These are phyloP conservation scores for Nannobrachium achirus DNA, from an alignment of 2,113 vertebrate species.

Conservation along the genomic window DNA sequence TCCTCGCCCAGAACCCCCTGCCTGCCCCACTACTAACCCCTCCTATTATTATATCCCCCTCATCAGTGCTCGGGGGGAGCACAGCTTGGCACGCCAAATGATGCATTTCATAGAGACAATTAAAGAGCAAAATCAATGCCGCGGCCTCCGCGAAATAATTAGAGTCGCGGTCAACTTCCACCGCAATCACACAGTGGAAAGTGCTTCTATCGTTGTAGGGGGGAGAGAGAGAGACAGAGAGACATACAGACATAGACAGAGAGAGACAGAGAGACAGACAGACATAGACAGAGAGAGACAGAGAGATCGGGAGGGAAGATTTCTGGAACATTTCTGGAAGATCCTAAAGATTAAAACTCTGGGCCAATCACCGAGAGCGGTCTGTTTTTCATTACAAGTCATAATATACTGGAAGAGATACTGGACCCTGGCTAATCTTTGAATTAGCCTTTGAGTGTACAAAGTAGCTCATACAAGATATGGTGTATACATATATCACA, in stretches of 20 bases:
- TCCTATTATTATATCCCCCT: neutral
- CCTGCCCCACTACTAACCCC: neutral
- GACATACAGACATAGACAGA: neutral
- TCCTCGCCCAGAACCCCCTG: slow-evolving; percentile 2
- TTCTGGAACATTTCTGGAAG: slow-evolving; percentile 22
- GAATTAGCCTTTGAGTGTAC: slow-evolving; percentile 21
- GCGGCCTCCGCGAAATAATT: slow-evolving; percentile 52
- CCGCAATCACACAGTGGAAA: slow-evolving; percentile 50
- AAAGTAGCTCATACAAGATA: slow-evolving; percentile 5
- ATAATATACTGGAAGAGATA: slow-evolving; percentile 18
- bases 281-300: neutral
- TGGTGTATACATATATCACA: slow-evolving; percentile 19
- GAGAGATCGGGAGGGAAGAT: slow-evolving; percentile 14
- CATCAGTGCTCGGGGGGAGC: slow-evolving; percentile 43
- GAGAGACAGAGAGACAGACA: neutral
- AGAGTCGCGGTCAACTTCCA: slow-evolving; percentile 37
- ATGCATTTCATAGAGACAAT: slow-evolving; percentile 73
- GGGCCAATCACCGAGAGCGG: slow-evolving; percentile 27
- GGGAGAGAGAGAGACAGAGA: neutral
- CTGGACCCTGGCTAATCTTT: slow-evolving; percentile 18
- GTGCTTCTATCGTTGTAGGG: slow-evolving; percentile 4
- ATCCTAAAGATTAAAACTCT: slow-evolving; percentile 40
- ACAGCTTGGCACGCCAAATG: slow-evolving; percentile 53
- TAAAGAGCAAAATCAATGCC: slow-evolving; percentile 75
- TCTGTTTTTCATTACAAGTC: slow-evolving; percentile 53